Percentiles rank a stretch among this genome's conserved stretches.
Conservation (phyloP, 2,797 vertebrate species). For the Catamblyrhynchus diadema region DNA sequence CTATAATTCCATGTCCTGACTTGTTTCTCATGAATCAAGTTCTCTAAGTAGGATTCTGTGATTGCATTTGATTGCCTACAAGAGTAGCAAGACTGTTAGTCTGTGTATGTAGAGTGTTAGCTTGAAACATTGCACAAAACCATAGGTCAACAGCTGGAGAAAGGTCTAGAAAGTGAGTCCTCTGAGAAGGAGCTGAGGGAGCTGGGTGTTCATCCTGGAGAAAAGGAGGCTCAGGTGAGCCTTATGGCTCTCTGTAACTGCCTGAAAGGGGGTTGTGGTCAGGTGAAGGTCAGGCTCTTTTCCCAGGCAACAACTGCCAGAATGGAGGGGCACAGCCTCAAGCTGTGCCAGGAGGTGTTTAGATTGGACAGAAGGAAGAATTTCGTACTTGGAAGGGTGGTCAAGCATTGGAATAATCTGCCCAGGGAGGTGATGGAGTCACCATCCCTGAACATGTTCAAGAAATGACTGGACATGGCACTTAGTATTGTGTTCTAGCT, state of each 20-base stretch:
- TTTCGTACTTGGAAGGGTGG: not conserved
- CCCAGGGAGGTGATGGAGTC: not conserved
- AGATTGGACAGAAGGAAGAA: not conserved
- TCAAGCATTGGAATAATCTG: not conserved
- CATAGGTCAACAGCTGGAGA: not conserved
- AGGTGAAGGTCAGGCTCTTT: not conserved
- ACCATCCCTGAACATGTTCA: not conserved
- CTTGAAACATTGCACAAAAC: not conserved
- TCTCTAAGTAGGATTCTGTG: not conserved
- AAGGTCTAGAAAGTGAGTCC: not conserved
- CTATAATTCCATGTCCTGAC: not conserved
- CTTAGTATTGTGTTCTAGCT: not conserved
- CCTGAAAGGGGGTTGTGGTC: not conserved
- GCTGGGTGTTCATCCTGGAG: not conserved
- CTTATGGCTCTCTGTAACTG: not conserved
- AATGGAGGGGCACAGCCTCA: not conserved
- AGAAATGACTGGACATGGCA: not conserved
- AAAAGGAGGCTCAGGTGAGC: not conserved
- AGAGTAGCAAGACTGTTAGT: not conserved
- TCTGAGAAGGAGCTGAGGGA: not conserved
- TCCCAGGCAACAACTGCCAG: too few relatives aligned
- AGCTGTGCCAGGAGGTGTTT: not conserved
- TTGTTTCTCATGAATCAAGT: not conserved
- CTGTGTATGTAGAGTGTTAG: not conserved
- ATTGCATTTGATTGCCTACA: not conserved